phyloP scores from a whole-genome alignment of 2,888 invertebrate genomes.

The Dasypogon diadema region DNA sequence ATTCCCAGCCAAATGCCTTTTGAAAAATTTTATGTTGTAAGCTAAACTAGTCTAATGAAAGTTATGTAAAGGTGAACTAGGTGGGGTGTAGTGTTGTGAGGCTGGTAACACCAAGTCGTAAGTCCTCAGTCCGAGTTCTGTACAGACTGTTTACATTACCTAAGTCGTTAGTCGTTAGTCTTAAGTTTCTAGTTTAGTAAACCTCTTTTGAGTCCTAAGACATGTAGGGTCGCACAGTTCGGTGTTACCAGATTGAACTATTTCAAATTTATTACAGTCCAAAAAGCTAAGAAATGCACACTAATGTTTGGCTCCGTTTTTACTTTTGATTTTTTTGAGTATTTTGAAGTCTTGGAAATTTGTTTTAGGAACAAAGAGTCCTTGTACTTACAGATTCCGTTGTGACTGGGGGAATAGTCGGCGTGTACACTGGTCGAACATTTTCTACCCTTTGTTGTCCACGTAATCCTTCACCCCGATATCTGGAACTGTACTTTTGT shows the following conservation, averaged over 20 bases:
- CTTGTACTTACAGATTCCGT: slow-evolving; percentile 59
- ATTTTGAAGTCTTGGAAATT: neutral
- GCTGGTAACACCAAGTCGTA: slow-evolving; percentile 44
- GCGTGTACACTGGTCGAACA: slow-evolving; percentile 58
- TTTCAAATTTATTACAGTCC: slow-evolving; percentile 30
- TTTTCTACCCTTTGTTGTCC: slow-evolving; percentile 54
- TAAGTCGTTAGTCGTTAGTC: slow-evolving; percentile 14
- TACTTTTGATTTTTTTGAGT: slow-evolving; percentile 30
- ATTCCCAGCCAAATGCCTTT: slow-evolving; percentile 61
- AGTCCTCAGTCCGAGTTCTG: slow-evolving; percentile 10
- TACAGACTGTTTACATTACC: neutral
- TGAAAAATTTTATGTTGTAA: slow-evolving; percentile 55
- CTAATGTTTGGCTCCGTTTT: slow-evolving; percentile 59
- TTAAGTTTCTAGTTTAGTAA: slow-evolving; percentile 1
- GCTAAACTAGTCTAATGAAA: slow-evolving; percentile 52
- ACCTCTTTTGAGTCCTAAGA: slow-evolving; percentile 1
- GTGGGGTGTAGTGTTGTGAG: slow-evolving; percentile 1
- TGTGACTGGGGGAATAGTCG: slow-evolving; percentile 60
- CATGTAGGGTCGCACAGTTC: slow-evolving; percentile 12
- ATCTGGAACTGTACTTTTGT: slow-evolving; percentile 59
- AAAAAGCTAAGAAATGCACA: slow-evolving; percentile 41
- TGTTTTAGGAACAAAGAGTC: slow-evolving; percentile 26
- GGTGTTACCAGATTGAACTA: slow-evolving; percentile 40
- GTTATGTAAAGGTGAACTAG: neutral
- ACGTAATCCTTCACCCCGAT: slow-evolving; percentile 58